Base-by-base conservation (phyloP, 1,140 invertebrate genomes). In the Ostrea denselamellosa region DNA sequence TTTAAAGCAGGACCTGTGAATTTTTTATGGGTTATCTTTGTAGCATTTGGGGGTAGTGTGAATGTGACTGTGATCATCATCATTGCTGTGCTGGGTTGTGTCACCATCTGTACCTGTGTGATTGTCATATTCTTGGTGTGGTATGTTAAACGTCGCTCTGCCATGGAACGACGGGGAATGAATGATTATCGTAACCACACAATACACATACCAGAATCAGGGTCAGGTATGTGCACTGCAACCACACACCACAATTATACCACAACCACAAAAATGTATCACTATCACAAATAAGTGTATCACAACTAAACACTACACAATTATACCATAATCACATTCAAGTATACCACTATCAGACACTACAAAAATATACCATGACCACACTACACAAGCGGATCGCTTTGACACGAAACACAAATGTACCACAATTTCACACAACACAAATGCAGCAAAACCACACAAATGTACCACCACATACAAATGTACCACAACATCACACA, bases 41-140 rank as follows among this genome's bases (percentile, higher is more conserved):
- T 34, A 71, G 51, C n/a, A 14, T 86, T 52, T 34, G 71, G 85
- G 17, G n/a, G 53, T 51, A 54, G 25, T 28, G 25, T 77, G 52
- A 25, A 19, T 71, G 44, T 54, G 52, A 53, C 71, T 19, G 54
- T 77, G 8, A 77, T 86, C 22, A 54, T 86, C 25, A 71, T 86
- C 10, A 77, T 65, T 17, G 51, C 71, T 25, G 68, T 86, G 17
- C 85, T 86, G 10, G 85, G 85, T 0, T 86, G 85, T 81, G 51
- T 86, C 19, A 81, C 71, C 28, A 65, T 86, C 0, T 86, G 85
- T 86, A 71, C 77, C 51, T 54, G 68, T 28, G 54, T 86, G 5
- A 28, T 77, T 22, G 85, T 86, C 12, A 77, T 86, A 81, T 28
- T 86, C 9, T 8, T 86, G 85, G 85, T 83, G 8, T 83, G 82